Evolutionary conservation across 1,140 invertebrate genomes (phyloP), one percentile per base, ranked within the genome.

Genomic region (Bombus pyrosoma): DNA sequence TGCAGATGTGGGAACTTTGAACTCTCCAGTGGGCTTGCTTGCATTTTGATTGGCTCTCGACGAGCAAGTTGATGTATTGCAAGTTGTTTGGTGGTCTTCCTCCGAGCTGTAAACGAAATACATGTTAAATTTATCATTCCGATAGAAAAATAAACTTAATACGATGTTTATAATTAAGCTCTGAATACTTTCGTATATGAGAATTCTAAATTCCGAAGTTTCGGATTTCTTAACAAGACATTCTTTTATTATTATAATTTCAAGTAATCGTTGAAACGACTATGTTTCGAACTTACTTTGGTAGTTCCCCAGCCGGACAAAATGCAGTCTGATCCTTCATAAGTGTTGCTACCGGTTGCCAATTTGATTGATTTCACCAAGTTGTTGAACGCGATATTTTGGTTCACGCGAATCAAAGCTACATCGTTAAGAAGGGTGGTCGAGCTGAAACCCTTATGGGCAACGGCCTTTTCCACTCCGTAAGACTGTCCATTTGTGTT

Each of bases 1-100:
- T 96, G 87, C 96, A 97, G 32, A 96, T 95, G 73, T 96, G 95
- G 2, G 87, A 88, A 1, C n/a, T 18, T 0, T 8, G 41, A 2
- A 92, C 2, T 18, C 71, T 34, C 41, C 8, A 62, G 4, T 89
- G 87, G 3, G 13, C 34, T n/a, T 76, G 0, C n/a, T 81, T 91
- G 72, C 94, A 94, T 32, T 86, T 75, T 3, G 69, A 0, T 12
- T 90, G 87, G 0, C 62, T 62, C 1, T 91, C 89, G 10, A 94
- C 79, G 18, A 85, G 75, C 13, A 94, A 83, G 13, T 91, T 34
- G 8, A 94, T 88, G 43, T 91, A 78, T 78, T 94, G 94, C 18
- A 94, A 82, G 0, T 87, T 85, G 73, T 92, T 89, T 2, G 94
- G 92, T 2, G 90, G 0, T 32, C 12, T 22, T 28, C 92, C 91